Base-by-base conservation (phyloP, 1,140 invertebrate genomes). In the Achatina immaculata region DNA sequence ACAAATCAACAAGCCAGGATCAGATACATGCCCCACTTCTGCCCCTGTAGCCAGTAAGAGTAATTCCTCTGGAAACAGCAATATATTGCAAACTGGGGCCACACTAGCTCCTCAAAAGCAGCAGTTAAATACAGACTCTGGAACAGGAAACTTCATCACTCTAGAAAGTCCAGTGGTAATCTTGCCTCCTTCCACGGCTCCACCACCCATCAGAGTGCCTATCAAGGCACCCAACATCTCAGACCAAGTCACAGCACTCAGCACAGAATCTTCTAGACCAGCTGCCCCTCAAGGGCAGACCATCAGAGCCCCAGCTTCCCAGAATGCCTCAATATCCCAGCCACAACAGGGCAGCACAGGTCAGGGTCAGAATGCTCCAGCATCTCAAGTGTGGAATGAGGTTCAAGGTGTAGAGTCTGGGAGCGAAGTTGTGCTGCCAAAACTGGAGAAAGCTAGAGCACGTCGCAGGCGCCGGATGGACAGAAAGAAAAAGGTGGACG, bases 401-500 rank as follows among this genome's bases (percentile, higher is more conserved):
- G 43, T 21, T 24, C 68, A 71, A 34, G 68, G 66, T 16, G 68
- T 72, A 21, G 78, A 80, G 0, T 48, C 66, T 40, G 68, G 78
- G 6, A 72, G 69, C 40, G 78, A 80, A 19, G 78, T 72, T 36
- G 78, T 80, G 34, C 45, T 80, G 21, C 78, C 78, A 19, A 80
- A 80, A 48, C 48, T 80, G 31, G 77, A 79, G 68, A 80, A 80
- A 36, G 78, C 78, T 4, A 16, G 78, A 9, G 78, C 68, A 9
- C 40, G 78, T 21, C 31, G 78, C 11, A 40, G 78, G 16, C 42
- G 66, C 19, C n/a, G 78, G 21, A 71, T 80, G 78, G 78, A 80
- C 58, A 69, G 78, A 51, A 80, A 80, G 45, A 79, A 80, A 48
- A 80, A 80, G 36, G 65, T 78, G 58, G 76, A 78, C 31, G 65